These are phyloP conservation scores for Acleris cristana DNA, from an alignment of 2,888 invertebrate species.

Conservation along the genomic window DNA sequence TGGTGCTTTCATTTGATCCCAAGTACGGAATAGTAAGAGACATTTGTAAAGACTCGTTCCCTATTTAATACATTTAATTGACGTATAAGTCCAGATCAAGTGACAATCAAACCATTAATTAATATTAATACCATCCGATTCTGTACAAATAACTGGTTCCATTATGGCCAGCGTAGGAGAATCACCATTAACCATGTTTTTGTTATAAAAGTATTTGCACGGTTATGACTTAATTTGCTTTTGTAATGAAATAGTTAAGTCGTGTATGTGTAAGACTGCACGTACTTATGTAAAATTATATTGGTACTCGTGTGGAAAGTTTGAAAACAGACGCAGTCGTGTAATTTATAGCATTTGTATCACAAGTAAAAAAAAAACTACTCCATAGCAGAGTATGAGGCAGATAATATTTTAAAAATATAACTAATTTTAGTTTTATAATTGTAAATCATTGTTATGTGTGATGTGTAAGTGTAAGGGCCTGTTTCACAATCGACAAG, in stretches of 20 bases:
- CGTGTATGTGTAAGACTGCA: neutral
- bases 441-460: too few species aligned
- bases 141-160: conserved; percentile 16
- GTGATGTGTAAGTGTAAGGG: too few species aligned
- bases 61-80: conserved; percentile 17
- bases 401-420: too few species aligned
- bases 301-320: neutral
- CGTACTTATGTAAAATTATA: neutral
- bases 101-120: conserved; percentile 24
- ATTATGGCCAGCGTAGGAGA: conserved; percentile 2
- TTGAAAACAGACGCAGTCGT: neutral
- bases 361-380: too few species aligned
- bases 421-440: too few species aligned
- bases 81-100: conserved; percentile 24
- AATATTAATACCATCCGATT: conserved; percentile 22
- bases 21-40: conserved; percentile 7
- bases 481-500: too few species aligned
- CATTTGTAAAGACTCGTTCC: conserved; percentile 22
- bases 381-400: too few species aligned
- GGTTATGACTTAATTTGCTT: neutral
- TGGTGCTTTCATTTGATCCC: conserved; percentile 26
- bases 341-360: too few species aligned
- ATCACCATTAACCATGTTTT: conserved; percentile 15
- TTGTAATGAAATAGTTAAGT: neutral
- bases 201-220: neutral